Percentiles rank a stretch among this genome's conserved stretches.
phyloP scores from a whole-genome alignment of 2,888 invertebrate species.

The Pandemis cinnamomeana region DNA sequence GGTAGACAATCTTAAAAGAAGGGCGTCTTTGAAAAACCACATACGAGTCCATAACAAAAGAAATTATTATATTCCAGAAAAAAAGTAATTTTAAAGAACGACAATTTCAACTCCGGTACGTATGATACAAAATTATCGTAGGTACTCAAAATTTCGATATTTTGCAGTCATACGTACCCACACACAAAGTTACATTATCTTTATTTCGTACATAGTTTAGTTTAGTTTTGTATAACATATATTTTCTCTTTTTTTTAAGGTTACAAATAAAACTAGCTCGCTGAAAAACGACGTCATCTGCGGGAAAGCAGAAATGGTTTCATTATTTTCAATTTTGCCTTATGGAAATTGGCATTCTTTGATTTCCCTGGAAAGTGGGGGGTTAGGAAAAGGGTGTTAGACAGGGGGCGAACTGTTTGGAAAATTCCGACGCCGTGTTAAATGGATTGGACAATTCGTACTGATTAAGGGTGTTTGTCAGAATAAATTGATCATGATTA shows the following conservation, averaged over 20 bases:
- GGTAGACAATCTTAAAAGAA: no score
- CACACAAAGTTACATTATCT: no score
- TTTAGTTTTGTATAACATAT: no score
- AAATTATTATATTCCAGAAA: no score
- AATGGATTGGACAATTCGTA: slow-evolving; percentile 10
- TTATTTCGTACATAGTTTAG: no score
- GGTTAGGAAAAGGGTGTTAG: background rate
- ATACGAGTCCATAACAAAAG: no score
- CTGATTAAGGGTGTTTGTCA: background rate
- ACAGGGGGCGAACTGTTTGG: background rate
- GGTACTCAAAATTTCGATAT: no score
- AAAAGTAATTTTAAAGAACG: no score
- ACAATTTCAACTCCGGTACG: no score
- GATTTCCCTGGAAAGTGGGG: slow-evolving; percentile 21
- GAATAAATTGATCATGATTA: slow-evolving; percentile 10
- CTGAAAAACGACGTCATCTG: background rate
- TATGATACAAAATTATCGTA: no score
- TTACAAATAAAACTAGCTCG: background rate
- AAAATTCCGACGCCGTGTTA: background rate
- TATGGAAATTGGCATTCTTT: slow-evolving; percentile 34
- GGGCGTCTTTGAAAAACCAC: no score
- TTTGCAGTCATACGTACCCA: no score
- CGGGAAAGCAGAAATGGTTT: background rate
- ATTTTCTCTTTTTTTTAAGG: background rate
- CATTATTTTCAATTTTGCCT: slow-evolving; percentile 21